Evolutionary conservation across 1,140 invertebrate genomes (phyloP), one percentile per base, ranked within the genome.

Genomic region (Meloidogyne exigua): DNA sequence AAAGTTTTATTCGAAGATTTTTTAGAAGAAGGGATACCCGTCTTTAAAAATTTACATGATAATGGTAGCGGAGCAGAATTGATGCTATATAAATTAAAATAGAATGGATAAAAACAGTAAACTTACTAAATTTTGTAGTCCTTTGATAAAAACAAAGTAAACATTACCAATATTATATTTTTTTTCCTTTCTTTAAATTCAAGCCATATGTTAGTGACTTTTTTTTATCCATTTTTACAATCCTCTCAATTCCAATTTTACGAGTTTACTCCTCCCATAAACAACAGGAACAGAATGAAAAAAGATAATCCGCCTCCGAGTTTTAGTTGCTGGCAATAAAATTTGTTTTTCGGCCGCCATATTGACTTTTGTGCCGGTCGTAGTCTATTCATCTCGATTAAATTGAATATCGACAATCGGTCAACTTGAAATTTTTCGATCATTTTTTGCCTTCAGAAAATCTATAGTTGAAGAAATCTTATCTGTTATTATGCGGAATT

Each of bases 31-130:
- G 72, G 72, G n/a, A 23, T 28, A 42, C 72, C 72, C 15, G 57
- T 73, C n/a, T 73, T 62, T 32, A 65, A 10, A 15, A 36, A 32
- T 64, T 21, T 73, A 36, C 72, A 73, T 21, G 72, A 73, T 65
- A 65, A 73, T n/a, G 72, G 72, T 2, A 62, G 36, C 0, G 72
- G 49, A 18, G 72, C 72, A 13, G 72, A 73, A 73, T 65, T 73
- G 39, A 62, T 73, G 72, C 7, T 73, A 21, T 64, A 57, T 12
- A 57, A 57, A 57, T 21, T 57, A n/a, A n/a, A 57, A 4, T n/a
- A 57, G 1, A 18, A 49, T 18, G 15, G 4, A 18, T 4, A 57
- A n/a, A n/a, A n/a, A 57, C 5, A 57, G 4, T 7, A 44, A 42
- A 42, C 11, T 5, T 5, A 10, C 1, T 44, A 15, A 44, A 44